Evolutionary conservation across 2,888 invertebrate species (phyloP).

Genomic region (Meganola albula): DNA sequence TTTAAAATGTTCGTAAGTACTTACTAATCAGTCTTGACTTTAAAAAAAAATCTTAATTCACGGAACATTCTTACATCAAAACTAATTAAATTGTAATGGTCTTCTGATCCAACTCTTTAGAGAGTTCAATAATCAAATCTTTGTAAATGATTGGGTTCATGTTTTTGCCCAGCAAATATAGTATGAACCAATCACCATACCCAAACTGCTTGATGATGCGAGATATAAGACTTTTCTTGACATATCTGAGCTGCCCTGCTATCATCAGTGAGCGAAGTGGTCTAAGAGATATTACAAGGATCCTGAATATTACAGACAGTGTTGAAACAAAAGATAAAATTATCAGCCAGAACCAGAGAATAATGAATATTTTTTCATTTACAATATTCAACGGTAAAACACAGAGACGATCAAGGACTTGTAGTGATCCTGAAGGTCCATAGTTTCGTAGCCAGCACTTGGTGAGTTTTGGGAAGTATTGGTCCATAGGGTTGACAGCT

Average conservation of each 20-base stretch:
- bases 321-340: constrained; percentile 79
- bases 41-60: too few relatives aligned
- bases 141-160: constrained; percentile 82
- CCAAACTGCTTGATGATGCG: constrained; percentile 72
- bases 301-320: constrained; percentile 81
- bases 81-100: constrained; percentile 45
- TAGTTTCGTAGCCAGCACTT: constrained; percentile 79
- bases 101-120: constrained; percentile 53
- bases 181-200: constrained; percentile 87
- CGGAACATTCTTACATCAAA: too few relatives aligned
- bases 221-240: constrained; percentile 70
- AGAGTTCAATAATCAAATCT: constrained; percentile 78
- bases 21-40: too few relatives aligned
- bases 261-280: constrained; percentile 79
- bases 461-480: constrained; percentile 82
- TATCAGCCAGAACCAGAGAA: constrained; percentile 86
- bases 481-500: constrained; percentile 81
- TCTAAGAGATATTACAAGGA: constrained; percentile 73
- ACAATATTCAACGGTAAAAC: constrained; percentile 87
- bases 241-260: constrained; percentile 77
- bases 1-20: too few relatives aligned
- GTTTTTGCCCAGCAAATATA: constrained; percentile 86
- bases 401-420: constrained; percentile 81
- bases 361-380: constrained; percentile 87
- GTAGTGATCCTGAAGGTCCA: constrained; percentile 78